Evolutionary conservation across 1,140 invertebrate genomes (phyloP).

Genomic region (Oryzaephilus surinamensis): DNA sequence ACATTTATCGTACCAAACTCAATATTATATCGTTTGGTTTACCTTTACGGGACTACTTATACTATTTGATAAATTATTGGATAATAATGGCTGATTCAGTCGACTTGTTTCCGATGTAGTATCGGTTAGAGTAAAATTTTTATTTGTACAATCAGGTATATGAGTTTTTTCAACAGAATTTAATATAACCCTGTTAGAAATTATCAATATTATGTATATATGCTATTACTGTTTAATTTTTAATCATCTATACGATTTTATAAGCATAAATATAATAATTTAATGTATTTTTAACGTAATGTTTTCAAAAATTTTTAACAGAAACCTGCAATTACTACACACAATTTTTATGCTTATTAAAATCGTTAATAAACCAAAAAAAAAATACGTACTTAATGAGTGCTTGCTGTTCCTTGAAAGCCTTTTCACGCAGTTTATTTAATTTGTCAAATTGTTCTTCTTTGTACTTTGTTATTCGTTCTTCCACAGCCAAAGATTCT

Average conservation of each 20-base stretch:
- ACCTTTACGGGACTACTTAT: constrained; percentile 12
- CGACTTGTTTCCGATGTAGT: constrained; percentile 14
- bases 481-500: constrained; percentile 38
- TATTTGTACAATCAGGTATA: not conserved
- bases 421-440: constrained; percentile 39
- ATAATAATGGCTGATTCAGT: too few species aligned
- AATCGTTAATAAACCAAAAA: not conserved
- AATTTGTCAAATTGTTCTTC: constrained; percentile 41
- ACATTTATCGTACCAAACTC: too few species aligned
- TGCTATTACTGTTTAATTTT: not conserved
- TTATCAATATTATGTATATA: too few species aligned
- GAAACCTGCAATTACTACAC: not conserved
- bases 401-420: constrained; percentile 40
- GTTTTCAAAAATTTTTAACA: not conserved
- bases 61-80: too few species aligned
- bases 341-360: not conserved
- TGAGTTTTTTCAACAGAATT: too few species aligned
- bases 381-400: constrained; percentile 30
- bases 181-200: not conserved
- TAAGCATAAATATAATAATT: too few species aligned
- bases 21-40: too few species aligned
- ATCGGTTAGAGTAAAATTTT: not conserved
- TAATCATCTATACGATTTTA: not conserved
- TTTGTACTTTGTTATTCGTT: constrained; percentile 41
- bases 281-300: too few species aligned